Conservation (phyloP, 1,140 invertebrate genomes). For the Drosophila lacteicornis region DNA sequence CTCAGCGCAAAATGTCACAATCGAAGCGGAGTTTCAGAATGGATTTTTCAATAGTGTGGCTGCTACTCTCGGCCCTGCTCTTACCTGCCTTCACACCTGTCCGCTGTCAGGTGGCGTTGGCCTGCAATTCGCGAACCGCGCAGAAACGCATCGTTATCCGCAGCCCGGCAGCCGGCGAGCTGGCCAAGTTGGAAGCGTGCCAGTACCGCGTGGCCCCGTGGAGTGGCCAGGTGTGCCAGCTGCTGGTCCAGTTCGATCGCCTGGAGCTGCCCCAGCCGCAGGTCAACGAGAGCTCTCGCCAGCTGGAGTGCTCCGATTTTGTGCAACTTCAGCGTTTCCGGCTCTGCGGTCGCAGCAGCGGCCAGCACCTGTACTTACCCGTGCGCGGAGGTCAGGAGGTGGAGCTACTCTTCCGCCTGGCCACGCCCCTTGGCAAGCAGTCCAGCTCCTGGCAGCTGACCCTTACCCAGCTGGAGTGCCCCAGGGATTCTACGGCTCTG, state of each 20-base stretch:
- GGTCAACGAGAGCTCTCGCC: constrained; percentile 53
- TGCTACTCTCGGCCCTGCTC: not conserved
- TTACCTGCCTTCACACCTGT: constrained; percentile 12
- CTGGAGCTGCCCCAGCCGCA: constrained; percentile 70
- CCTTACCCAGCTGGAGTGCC: constrained; percentile 70
- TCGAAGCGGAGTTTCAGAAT: constrained; percentile 42
- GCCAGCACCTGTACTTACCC: constrained; percentile 69
- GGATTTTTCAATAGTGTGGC: constrained; percentile 34
- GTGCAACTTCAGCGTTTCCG: constrained; percentile 72
- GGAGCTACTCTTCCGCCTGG: constrained; percentile 51
- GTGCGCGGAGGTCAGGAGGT: constrained; percentile 56
- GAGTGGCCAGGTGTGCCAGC: constrained; percentile 72
- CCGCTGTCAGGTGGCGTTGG: constrained; percentile 46
- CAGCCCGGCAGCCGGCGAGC: constrained; percentile 42
- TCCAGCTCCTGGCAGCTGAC: constrained; percentile 64
- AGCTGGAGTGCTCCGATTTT: constrained; percentile 66
- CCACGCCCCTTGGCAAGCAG: constrained; percentile 39
- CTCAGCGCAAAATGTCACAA: constrained; percentile 50
- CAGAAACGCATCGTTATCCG: constrained; percentile 69
- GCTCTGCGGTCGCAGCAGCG: constrained; percentile 66
- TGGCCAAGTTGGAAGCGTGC: constrained; percentile 64
- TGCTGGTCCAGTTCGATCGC: constrained; percentile 74
- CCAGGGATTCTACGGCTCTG: constrained; percentile 13
- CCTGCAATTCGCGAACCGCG: constrained; percentile 52
- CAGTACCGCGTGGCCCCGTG: constrained; percentile 67